A percentile compares a stretch with the other conserved stretches of the same genome.
These are phyloP conservation scores for Onychomys torridus DNA, from an alignment of 2,797 vertebrate genomes.

Conservation along the genomic window DNA sequence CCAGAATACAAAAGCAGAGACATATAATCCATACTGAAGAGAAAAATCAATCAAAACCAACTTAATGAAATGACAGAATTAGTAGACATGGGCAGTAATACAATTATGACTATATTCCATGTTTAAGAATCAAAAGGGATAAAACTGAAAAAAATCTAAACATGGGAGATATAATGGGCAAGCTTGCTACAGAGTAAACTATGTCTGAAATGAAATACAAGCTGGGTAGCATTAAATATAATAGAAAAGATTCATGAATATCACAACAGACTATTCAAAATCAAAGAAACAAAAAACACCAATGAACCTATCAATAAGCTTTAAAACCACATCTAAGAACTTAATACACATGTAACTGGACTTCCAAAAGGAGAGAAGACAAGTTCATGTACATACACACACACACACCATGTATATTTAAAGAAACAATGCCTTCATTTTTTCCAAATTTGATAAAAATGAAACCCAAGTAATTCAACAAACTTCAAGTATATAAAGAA, in stretches of 20 bases:
- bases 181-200: constrained; percentile 55
- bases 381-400: neutral
- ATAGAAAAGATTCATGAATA: constrained; percentile 5
- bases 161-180: neutral
- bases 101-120: neutral
- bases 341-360: constrained; percentile 1
- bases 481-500: constrained; percentile 57
- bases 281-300: neutral
- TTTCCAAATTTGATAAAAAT: constrained; percentile 57
- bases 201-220: constrained; percentile 49
- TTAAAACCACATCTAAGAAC: neutral
- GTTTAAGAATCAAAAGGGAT: constrained; percentile 47
- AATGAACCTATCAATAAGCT: constrained; percentile 25
- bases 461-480: constrained; percentile 47
- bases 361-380: constrained; percentile 31
- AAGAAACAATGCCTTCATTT: constrained; percentile 25
- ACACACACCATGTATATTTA: neutral
- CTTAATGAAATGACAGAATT: constrained; percentile 44
- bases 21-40: constrained; percentile 26
- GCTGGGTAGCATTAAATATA: constrained; percentile 46
- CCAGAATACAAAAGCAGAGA: constrained; percentile 51
- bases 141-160: constrained; percentile 32
- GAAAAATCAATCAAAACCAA: constrained; percentile 58
- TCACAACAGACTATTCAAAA: constrained; percentile 58
- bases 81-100: neutral